Conservation (phyloP, 2,113 vertebrate genomes). For the Budorcas taxicolor region DNA sequence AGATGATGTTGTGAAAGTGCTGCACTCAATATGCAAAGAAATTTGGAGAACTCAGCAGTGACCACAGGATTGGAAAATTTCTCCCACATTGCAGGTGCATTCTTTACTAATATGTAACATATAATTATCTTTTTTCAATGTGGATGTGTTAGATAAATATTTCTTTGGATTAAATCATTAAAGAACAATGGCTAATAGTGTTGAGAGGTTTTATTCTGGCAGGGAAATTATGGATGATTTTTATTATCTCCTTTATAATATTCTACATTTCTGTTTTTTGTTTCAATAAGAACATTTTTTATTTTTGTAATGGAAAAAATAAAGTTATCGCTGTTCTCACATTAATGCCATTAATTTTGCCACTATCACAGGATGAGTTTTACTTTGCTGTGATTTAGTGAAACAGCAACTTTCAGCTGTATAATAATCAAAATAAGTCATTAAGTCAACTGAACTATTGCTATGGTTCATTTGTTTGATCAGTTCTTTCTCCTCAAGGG, state of each 20-base stretch:
- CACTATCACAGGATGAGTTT: not conserved
- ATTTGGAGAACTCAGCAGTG: not conserved
- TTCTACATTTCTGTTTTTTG: not conserved
- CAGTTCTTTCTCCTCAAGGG: not conserved
- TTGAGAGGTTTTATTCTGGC: not conserved
- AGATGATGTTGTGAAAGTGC: not conserved
- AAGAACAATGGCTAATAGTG: not conserved
- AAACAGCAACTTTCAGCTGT: not conserved
- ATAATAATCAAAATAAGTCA: not conserved
- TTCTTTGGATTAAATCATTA: not conserved
- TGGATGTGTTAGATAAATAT: not conserved
- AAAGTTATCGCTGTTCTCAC: not conserved
- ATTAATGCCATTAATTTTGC: not conserved
- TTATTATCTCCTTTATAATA: not conserved
- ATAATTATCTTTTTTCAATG: not conserved
- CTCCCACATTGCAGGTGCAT: not conserved
- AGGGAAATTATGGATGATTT: not conserved
- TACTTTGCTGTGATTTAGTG: not conserved
- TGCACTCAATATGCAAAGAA: not conserved
- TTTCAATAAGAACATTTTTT: not conserved
- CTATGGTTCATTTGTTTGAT: not conserved
- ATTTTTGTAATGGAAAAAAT: not conserved
- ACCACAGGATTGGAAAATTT: not conserved
- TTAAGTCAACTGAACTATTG: not conserved
- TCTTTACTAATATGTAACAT: not conserved